These are phyloP conservation scores for Pectinophora gossypiella DNA, from an alignment of 1,140 invertebrate species.

Conservation along the genomic window DNA sequence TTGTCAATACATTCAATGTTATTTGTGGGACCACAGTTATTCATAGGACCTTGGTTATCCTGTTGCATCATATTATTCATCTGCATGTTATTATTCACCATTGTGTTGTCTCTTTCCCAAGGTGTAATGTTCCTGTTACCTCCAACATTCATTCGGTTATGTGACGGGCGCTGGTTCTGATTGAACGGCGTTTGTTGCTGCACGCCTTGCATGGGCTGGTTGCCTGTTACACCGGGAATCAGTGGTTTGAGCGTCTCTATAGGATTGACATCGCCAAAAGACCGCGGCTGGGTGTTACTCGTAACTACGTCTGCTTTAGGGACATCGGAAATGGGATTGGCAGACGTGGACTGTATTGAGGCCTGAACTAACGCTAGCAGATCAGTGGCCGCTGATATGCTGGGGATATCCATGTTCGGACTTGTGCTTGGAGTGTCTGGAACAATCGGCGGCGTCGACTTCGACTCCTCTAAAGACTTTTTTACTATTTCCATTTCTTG, in stretches of 20 bases:
- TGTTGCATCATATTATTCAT: too few relatives aligned
- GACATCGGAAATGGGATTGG: slow-evolving; percentile 4
- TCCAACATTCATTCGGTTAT: not conserved
- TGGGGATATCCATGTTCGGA: slow-evolving; percentile 15
- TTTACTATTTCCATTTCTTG: slow-evolving; percentile 69
- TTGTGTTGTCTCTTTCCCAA: not conserved
- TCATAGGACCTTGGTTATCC: too few relatives aligned
- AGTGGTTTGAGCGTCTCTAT: too few relatives aligned
- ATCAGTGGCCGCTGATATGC: slow-evolving; percentile 47
- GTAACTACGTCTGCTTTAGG: slow-evolving; percentile 27
- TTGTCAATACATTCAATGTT: too few relatives aligned
- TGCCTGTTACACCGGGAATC: not conserved
- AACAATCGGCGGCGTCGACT: not conserved
- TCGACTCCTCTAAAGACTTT: slow-evolving; percentile 53
- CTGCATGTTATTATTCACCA: too few relatives aligned
- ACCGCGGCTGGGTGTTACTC: slow-evolving; percentile 40
- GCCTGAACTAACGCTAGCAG: slow-evolving; percentile 59
- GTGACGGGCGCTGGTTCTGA: not conserved
- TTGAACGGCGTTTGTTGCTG: not conserved
- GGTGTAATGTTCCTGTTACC: not conserved
- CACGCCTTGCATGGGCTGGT: not conserved
- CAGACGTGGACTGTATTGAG: slow-evolving; percentile 34
- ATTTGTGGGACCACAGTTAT: too few relatives aligned
- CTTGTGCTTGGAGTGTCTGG: not conserved
- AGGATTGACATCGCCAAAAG: slow-evolving; percentile 57